Evolutionary conservation across 2,113 vertebrate species (phyloP).

Genomic region (Tachycineta bicolor): DNA sequence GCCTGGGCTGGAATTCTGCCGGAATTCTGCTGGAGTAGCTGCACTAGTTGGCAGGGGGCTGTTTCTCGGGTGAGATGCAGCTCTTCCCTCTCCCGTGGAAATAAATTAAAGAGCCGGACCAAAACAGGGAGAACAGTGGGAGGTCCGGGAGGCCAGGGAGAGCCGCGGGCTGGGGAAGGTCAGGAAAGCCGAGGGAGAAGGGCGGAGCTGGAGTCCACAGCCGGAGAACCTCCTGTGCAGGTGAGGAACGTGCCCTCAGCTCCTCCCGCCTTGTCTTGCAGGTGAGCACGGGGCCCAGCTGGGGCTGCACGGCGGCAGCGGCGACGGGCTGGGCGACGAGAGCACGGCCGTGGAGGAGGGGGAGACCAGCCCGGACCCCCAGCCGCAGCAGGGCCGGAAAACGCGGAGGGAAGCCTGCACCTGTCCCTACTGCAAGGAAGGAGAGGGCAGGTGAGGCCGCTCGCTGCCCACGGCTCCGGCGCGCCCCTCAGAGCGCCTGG

Average conservation of each 20-base stretch:
- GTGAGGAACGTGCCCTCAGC: rapidly evolving
- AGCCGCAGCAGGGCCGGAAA: conserved; percentile 83
- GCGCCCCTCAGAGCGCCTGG: rapidly evolving
- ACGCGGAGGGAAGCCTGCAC: conserved; percentile 92
- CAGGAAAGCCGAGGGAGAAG: rapidly evolving
- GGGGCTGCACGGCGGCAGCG: conserved; percentile 75
- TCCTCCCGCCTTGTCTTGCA: background rate
- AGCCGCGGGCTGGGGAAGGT: background rate
- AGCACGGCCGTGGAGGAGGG: conserved; percentile 82
- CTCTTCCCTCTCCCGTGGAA: background rate
- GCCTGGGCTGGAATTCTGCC: background rate
- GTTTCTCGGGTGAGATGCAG: background rate
- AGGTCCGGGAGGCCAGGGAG: background rate
- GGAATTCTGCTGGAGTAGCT: background rate
- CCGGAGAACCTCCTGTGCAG: too few relatives aligned
- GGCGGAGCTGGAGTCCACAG: too few relatives aligned
- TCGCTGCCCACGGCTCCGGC: rapidly evolving
- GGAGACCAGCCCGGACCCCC: conserved; percentile 81
- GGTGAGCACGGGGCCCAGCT: conserved; percentile 83
- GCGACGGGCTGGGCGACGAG: conserved; percentile 86
- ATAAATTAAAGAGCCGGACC: too few relatives aligned
- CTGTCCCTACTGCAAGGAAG: conserved; percentile 97
- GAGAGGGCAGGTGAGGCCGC: conserved; percentile 86
- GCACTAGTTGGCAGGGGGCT: background rate
- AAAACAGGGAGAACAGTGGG: too few relatives aligned